A percentile compares a stretch with the other conserved stretches of the same genome.
Conservation (phyloP, 2,113 vertebrate species). For the Zootoca vivipara region DNA sequence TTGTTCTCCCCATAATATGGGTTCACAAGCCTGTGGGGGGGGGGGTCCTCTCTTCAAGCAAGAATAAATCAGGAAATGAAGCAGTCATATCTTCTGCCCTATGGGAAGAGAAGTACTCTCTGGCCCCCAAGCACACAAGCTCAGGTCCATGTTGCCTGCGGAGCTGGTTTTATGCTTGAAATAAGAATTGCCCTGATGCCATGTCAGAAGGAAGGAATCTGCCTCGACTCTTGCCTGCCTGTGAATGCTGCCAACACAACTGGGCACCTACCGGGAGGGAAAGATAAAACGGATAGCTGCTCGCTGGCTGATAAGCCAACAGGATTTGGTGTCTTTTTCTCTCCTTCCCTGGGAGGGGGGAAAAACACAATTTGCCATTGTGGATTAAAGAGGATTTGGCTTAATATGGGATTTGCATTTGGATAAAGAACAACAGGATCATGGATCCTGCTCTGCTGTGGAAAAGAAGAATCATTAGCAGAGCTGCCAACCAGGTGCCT, state of each 20-base stretch:
- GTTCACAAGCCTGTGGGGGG: not conserved
- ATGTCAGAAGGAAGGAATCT: too few relatives aligned
- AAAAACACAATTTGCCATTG: not conserved
- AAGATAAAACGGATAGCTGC: not conserved
- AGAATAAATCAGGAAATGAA: not conserved
- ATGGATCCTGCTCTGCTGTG: not conserved
- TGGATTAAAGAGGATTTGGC: not conserved
- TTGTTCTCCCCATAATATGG: not conserved
- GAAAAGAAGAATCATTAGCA: too few relatives aligned
- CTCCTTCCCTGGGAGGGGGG: not conserved
- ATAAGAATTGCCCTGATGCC: not conserved
- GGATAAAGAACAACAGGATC: not conserved
- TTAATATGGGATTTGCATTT: not conserved
- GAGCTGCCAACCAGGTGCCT: too few relatives aligned
- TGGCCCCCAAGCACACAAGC: not conserved
- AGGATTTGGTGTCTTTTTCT: not conserved
- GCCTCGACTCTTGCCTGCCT: not conserved
- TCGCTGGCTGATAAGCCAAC: not conserved
- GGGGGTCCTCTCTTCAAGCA: not conserved
- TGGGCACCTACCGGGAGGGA: not conserved
- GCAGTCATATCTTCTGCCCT: not conserved
- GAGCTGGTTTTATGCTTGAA: not conserved
- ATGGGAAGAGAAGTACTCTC: not conserved
- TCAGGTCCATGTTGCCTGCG: too few relatives aligned
- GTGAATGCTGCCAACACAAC: not conserved